phyloP scores from a whole-genome alignment of 2,888 invertebrate genomes.

The Agonum fuliginosum region DNA sequence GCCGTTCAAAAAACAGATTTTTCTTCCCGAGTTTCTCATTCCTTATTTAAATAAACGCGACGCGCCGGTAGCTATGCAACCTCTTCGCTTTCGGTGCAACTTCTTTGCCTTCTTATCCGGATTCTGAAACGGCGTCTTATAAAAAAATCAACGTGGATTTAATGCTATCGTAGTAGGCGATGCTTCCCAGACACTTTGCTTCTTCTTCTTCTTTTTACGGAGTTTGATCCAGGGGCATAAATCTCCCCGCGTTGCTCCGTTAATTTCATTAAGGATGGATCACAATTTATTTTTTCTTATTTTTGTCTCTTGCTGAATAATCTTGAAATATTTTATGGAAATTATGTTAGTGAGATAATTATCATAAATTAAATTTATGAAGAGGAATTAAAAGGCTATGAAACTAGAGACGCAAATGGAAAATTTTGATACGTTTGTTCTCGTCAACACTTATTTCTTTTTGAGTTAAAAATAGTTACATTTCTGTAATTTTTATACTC shows the following conservation, averaged over 20 bases:
- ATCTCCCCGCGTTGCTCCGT: slow-evolving; percentile 11
- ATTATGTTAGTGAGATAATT: background rate
- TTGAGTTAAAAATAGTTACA: too few species aligned
- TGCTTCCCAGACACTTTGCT: background rate
- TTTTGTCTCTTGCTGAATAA: slow-evolving; percentile 10
- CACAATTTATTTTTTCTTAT: slow-evolving; percentile 17
- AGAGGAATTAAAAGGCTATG: too few species aligned
- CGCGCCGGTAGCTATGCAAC: slow-evolving; percentile 4
- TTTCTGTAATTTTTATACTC: too few species aligned
- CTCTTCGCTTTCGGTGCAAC: background rate
- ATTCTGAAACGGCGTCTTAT: slow-evolving; percentile 7
- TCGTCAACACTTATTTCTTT: too few species aligned
- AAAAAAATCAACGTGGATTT: slow-evolving; percentile 36
- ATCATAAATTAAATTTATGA: slow-evolving; percentile 7
- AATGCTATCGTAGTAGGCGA: slow-evolving; percentile 21
- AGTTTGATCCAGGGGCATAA: slow-evolving; percentile 8
- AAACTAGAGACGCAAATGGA: too few species aligned
- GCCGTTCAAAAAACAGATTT: slow-evolving; percentile 10
- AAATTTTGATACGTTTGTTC: too few species aligned
- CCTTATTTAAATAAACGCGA: slow-evolving; percentile 23
- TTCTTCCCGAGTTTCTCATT: background rate
- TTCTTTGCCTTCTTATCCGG: slow-evolving; percentile 1
- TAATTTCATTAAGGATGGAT: slow-evolving; percentile 33
- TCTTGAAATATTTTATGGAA: slow-evolving; percentile 12
- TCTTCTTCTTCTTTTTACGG: slow-evolving; percentile 1